Evolutionary conservation across 2,888 invertebrate genomes (phyloP), one percentile per base, ranked within the genome.

Genomic region (Drosophila putrida): DNA sequence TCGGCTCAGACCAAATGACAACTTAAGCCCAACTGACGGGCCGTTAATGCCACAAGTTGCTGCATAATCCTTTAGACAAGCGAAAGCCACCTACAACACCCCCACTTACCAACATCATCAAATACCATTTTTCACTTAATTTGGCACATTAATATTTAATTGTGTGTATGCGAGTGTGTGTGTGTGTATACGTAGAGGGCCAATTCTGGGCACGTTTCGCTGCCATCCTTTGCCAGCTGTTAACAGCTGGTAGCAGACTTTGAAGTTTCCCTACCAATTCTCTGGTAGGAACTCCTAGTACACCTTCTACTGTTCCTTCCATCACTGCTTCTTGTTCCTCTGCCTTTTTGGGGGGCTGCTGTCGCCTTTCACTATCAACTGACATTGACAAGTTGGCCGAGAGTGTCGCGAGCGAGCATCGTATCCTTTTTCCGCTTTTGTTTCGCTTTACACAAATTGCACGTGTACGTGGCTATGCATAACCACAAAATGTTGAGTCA

Each of bases 401-500:
- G 47, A 53, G 57, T 53, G 31, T 41, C 47, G 74, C 74, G 54
- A 41, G 74, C 74, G 54, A 41, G 33, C 55, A 36, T 57, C 62
- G 61, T 47, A 66, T 65, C 54, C 44, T 66, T 78, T 78, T 71
- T 66, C 39, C 54, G 47, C 39, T 28, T 61, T 55, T 69, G 63
- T 44, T 70, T 75, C 64, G 60, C 46, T 71, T 59, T 47, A 20
- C 54, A 43, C 58, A 59, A 61, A 53, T 66, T 69, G 78, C 78
- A 81, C 81, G 81, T 85, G 83, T 75, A 77, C 71, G 63, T 75
- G 67, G 55, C 69, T 66, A 72, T 87, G 87, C 87, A 88, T 88
- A 88, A 83, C 83, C 87, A 71, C 88, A 87, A 86, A 85, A 71
- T 78, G 86, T 88, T 86, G 89, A 86, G 89, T 86, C 86, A 86